Evolutionary conservation across 2,113 vertebrate species (phyloP).

Genomic region (Tenebrosternarchus preto): DNA sequence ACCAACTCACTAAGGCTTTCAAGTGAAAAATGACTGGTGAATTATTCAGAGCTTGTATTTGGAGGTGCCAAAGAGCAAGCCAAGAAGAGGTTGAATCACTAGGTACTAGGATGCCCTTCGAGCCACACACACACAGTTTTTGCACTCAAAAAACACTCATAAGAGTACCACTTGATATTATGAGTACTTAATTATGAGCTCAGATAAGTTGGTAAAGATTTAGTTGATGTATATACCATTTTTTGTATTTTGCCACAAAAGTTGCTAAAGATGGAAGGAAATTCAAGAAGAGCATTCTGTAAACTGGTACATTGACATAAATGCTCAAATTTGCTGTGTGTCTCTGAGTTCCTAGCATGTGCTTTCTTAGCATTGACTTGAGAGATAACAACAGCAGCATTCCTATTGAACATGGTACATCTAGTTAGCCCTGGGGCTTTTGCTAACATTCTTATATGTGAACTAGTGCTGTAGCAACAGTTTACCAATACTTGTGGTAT

Average conservation of each 20-base stretch:
- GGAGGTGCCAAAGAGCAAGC: slow-evolving; percentile 43
- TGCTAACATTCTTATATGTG: not conserved
- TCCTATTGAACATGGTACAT: not conserved
- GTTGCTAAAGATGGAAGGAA: too few relatives aligned
- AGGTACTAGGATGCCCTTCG: slow-evolving; percentile 29
- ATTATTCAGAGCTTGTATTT: slow-evolving; percentile 63
- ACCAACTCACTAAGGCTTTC: slow-evolving; percentile 37
- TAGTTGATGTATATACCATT: too few relatives aligned
- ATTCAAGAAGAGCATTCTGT: too few relatives aligned
- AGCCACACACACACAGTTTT: not conserved
- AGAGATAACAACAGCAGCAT: not conserved
- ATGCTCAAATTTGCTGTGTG: too few relatives aligned
- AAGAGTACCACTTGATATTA: too few relatives aligned
- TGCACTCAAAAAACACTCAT: not conserved
- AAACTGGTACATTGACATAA: too few relatives aligned
- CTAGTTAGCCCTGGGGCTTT: not conserved
- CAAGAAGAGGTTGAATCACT: slow-evolving; percentile 53
- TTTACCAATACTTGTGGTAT: too few relatives aligned
- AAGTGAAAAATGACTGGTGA: slow-evolving; percentile 60
- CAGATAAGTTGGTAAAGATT: too few relatives aligned
- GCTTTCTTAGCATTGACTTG: not conserved
- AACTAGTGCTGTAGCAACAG: not conserved
- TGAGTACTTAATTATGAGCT: too few relatives aligned
- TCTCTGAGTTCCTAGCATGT: too few relatives aligned
- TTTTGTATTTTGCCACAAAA: too few relatives aligned